Evolutionary conservation across 2,113 vertebrate genomes (phyloP).

Genomic region (Aegypius monachus): DNA sequence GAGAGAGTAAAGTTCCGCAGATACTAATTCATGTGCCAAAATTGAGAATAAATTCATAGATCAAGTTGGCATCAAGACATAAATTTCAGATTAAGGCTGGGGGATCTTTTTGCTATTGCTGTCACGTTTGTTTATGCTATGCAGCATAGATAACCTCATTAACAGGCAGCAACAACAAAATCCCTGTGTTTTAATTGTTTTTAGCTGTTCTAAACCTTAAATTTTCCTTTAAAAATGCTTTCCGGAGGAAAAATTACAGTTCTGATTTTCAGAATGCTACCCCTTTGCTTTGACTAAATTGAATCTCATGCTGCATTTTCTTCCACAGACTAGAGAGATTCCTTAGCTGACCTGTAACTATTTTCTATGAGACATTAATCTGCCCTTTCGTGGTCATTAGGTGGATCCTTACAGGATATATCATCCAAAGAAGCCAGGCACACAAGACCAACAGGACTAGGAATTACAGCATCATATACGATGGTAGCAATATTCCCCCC

Average conservation of each 20-base stretch:
- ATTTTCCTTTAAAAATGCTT: background rate
- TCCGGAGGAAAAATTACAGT: background rate
- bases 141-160: background rate
- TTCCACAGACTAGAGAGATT: background rate
- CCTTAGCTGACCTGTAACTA: background rate
- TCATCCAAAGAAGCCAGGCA: background rate
- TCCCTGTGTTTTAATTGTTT: background rate
- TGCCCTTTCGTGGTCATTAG: background rate
- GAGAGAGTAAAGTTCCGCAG: background rate
- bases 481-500: background rate
- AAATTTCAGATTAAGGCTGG: background rate
- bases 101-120: background rate
- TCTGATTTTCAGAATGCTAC: background rate
- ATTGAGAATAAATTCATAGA: background rate
- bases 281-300: background rate
- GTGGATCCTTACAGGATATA: background rate
- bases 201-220: background rate
- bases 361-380: background rate
- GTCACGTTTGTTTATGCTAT: background rate
- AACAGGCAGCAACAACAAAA: background rate
- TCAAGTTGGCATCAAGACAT: background rate
- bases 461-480: background rate
- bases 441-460: background rate
- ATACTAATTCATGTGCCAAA: background rate
- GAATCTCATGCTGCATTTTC: background rate